These are phyloP conservation scores for Oreonectes daqikongensis DNA, from an alignment of 2,797 vertebrate genomes.

Conservation along the genomic window DNA sequence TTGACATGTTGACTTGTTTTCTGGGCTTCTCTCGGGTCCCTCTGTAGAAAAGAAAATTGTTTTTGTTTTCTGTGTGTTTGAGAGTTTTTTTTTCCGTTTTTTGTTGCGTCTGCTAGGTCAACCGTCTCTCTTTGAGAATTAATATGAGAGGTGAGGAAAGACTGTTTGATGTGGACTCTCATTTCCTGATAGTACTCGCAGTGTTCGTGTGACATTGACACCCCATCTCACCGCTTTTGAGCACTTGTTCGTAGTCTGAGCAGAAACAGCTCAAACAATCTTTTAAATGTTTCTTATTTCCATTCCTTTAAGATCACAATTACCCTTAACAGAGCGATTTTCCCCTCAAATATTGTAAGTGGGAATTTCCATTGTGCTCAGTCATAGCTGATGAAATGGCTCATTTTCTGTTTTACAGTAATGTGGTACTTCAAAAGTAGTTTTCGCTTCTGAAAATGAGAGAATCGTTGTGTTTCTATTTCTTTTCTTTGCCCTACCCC, in stretches of 20 bases:
- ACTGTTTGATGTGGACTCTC: constrained; percentile 47
- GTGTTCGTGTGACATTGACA: constrained; percentile 23
- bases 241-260: constrained; percentile 28
- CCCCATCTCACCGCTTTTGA: constrained; percentile 6
- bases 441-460: not conserved
- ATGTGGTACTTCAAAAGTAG: constrained; percentile 30
- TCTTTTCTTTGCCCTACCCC: no score
- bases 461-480: not conserved
- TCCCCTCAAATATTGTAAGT: constrained; percentile 27
- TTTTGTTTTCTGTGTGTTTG: not conserved
- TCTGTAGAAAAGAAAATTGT: not conserved
- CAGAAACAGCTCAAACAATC: constrained; percentile 18
- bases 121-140: constrained; percentile 41
- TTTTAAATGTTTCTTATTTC: constrained; percentile 39
- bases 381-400: constrained; percentile 36
- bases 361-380: constrained; percentile 46
- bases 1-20: not conserved
- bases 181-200: constrained; percentile 50
- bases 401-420: constrained; percentile 33
- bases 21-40: not conserved
- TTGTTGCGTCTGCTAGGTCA: constrained; percentile 20
- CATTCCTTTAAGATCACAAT: constrained; percentile 5
- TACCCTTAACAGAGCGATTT: constrained; percentile 19
- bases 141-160: constrained; percentile 19
- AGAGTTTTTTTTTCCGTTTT: not conserved